Evolutionary conservation across 1,140 invertebrate species (phyloP), one percentile per base, ranked within the genome.

Genomic region (Ostrea edulis): DNA sequence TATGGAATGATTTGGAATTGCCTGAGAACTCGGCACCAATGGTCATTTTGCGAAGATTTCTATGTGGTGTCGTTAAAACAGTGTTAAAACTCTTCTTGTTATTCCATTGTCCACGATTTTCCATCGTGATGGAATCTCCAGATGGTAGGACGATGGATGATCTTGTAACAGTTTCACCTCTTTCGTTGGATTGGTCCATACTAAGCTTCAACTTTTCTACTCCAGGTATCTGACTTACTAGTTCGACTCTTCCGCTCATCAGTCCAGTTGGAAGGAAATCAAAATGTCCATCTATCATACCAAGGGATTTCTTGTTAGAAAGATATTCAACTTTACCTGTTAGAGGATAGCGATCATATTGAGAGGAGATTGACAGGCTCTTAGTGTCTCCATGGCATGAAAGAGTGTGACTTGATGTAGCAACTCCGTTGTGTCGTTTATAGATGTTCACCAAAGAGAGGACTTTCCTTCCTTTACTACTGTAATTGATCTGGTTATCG

Each of bases 1-100:
- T 58, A 35, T 85, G 87, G 82, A 92, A 89, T 11, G 90, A 55
- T 3, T 85, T 29, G 2, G 25, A 35, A 44, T 84, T 82, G 17
- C 88, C 88, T 3, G 85, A 51, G 29, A 89, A 87, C 17, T 77
- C 35, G 22, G 90, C 29, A 4, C 81, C 88, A 20, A 86, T 85
- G 11, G 90, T 82, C 22, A 92, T 22, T 54, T 71, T 85, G 22
- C 58, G 87, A 35, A 90, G 14, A 17, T 83, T 44, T 62, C 87
- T 62, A 29, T 86, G 87, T 55, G 89, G 89, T 58, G 89, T 82
- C 22, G 83, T 89, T 14, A 91, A 17, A 14, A 86, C 44, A 9
- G 90, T 22, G 29, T 87, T 86, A 0, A 88, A 54, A 22, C 71
- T 82, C 77, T 89, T 89, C n/a, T 20, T 84, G 17, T 71, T 25